A percentile compares a stretch with the other conserved stretches of the same genome.
These are phyloP conservation scores for Lasioglossum calceatum DNA, from an alignment of 2,888 invertebrate species.

Conservation along the genomic window DNA sequence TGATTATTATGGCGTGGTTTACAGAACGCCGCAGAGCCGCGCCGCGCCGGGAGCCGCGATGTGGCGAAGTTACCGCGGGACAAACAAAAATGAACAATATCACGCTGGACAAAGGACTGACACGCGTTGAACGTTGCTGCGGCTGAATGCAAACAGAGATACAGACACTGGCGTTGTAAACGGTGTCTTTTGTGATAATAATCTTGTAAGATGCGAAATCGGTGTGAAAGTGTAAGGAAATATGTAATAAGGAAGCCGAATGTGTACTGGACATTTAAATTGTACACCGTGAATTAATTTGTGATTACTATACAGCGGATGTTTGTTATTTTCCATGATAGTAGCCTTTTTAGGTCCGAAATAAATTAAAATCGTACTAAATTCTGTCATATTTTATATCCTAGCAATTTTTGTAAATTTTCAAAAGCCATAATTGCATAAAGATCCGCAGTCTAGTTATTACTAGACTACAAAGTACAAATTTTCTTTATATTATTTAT, in stretches of 20 bases:
- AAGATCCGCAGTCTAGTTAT: no score
- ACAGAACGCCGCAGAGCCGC: constrained; percentile 19
- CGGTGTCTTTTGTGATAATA: neutral
- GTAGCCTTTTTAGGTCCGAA: no score
- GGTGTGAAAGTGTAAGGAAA: neutral
- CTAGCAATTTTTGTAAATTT: no score
- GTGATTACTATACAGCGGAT: neutral
- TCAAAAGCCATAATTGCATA: no score
- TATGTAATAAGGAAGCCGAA: neutral
- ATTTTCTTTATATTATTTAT: no score
- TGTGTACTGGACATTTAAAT: neutral
- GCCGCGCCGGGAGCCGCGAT: neutral
- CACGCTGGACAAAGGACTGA: constrained; percentile 6
- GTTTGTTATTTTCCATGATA: no score
- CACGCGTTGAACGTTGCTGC: neutral
- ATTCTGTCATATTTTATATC: no score
- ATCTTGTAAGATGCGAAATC: neutral
- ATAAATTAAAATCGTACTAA: no score
- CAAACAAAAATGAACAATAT: constrained; percentile 16
- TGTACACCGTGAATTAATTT: neutral
- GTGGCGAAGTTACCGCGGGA: constrained; percentile 2
- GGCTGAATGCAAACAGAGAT: neutral
- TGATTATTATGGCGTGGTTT: constrained; percentile 49
- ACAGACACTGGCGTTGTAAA: neutral
- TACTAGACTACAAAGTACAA: no score